Conservation (phyloP, 2,888 invertebrate species). For the Ochropleura leucogaster region DNA sequence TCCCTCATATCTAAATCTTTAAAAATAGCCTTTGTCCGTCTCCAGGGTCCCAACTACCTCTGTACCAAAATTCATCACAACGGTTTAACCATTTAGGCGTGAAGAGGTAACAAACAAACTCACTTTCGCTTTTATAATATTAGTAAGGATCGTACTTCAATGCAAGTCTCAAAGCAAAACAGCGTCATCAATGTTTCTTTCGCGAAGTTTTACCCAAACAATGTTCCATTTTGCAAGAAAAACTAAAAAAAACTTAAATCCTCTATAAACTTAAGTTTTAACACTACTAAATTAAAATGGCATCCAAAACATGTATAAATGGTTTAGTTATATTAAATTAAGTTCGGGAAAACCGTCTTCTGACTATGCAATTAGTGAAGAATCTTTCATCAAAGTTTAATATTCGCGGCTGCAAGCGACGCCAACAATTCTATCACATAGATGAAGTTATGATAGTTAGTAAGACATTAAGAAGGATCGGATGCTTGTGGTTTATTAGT, state of each 20-base stretch:
- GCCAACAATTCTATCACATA: not conserved
- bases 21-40: no score
- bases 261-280: not conserved
- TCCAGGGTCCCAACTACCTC: no score
- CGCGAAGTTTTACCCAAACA: no score
- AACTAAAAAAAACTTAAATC: not conserved
- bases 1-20: no score
- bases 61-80: no score
- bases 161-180: no score
- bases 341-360: slow-evolving; percentile 8
- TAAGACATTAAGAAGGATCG: not conserved
- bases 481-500: not conserved
- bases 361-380: slow-evolving; percentile 43
- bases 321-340: not conserved
- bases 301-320: slow-evolving; percentile 6
- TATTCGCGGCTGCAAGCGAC: slow-evolving; percentile 12
- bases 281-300: slow-evolving; percentile 8
- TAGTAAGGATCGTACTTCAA: no score
- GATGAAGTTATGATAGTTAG: slow-evolving; percentile 15
- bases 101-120: no score
- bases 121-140: no score
- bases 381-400: slow-evolving; percentile 39
- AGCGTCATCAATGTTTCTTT: no score
- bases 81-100: no score
- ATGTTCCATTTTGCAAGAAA: no score